Evolutionary conservation across 2,113 vertebrate species (phyloP), one percentile per base, ranked within the genome.

Genomic region (Amblyopsis rosae): DNA sequence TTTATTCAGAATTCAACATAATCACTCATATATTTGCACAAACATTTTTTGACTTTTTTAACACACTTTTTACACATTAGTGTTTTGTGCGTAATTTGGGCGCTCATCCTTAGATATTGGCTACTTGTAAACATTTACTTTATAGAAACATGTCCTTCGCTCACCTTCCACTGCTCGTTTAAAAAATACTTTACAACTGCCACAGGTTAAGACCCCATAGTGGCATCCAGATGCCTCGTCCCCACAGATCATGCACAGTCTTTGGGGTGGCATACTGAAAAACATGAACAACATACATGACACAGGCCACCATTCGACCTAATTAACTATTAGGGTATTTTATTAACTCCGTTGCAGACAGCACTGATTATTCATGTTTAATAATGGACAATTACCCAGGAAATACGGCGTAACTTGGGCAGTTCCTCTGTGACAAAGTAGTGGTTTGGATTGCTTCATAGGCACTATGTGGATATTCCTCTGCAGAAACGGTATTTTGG

Each of bases 151-250:
- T 26, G n/a, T 45, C 13, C 3, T 65, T 16, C 41, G 3, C 91
- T 86, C 92, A 98, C 98, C 98, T 95, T 99, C 98, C 64, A 99
- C 96, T 3, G 98, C 98, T 83, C 98, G 94, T 88, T 99, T 99
- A 88, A 99, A 99, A 92, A 99, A 99, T 79, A 99, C 98, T 82
- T 99, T 99, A 85, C 98, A 99, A 85, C 98, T 99, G 64, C 98
- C 98, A 68, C 98, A 99, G 73, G 98, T 99, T 48, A 98, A 90
- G 4, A 99, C 98, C 47, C 98, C 97, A 11, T 99, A 99, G 76
- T 99, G 98, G 76, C 97, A 99, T 1, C 98, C 98, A 0, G 98
- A 99, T 0, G 98, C 98, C 80, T 99, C 98, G 68, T 99, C 98
- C 0, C 96, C 93, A 9, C 98, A 99, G 82, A 99, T 99, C 62